Base-by-base conservation (phyloP, 2,113 vertebrate genomes). In the Lethenteron camtschaticum region DNA sequence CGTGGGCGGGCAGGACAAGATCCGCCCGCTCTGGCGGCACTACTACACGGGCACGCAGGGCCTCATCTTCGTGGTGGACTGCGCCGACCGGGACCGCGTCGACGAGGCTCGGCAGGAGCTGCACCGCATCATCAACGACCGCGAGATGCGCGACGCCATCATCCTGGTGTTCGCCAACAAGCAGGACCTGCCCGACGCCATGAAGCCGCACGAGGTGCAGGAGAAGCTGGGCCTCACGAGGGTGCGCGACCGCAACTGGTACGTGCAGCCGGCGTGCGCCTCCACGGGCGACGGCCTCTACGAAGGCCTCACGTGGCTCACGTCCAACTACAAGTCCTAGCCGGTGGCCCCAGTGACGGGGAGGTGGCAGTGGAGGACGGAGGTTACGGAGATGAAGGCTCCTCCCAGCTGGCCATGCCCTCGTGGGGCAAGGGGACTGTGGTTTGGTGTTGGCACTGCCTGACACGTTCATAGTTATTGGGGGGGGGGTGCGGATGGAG, bases 1-100 rank as follows among this genome's bases (percentile, higher is more conserved):
- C 71, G 71, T 71, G 55, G 71, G 71, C 56, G 63, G 63, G 9
- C 63, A 66, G 63, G 63, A 66, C 63, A 66, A 66, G 24, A 66
- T 66, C 63, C 63, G 71, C 56, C 71, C 71, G 58, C 71, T 71
- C 20, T 71, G 71, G 71, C 55, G 71, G 71, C 71, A 71, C 56
- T 71, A 71, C 71, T 71, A 71, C 71, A 71, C 71, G 59, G 71
- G 71, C 66, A 71, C 71, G 71, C 71, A 71, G 66, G 71, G 71
- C 59, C 57, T 71, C 56, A 71, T 71, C 55, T 71, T 71, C 59
- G 71, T 71, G 71, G 71, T 71, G n/a, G 71, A 71, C 55, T 71
- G 71, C 20, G 71, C 71, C 55, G 71, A 71, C 66, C 71, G 71
- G 13, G 71, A 71, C 12, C 71, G 71, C 71, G 68, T 71, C 59